Base-by-base conservation (phyloP, 1,140 invertebrate genomes). In the Hylyphantes graminicola region DNA sequence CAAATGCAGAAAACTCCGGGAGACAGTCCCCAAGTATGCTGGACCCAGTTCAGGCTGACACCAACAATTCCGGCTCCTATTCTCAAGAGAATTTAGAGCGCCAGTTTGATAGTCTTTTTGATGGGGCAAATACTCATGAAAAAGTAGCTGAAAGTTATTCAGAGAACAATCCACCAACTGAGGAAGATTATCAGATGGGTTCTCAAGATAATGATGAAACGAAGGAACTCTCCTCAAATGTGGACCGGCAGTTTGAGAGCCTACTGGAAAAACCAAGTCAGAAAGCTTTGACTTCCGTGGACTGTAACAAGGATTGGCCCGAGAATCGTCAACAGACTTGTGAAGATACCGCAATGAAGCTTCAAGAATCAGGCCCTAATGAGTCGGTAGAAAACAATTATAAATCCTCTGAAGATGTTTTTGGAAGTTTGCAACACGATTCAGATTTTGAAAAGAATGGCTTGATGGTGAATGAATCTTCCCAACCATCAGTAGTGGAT, bases 21-120 rank as follows among this genome's bases (percentile, higher is more conserved):
- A 17, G 12, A 61, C 12, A 15, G 57, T 15, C 12, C 2, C 57
- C 2, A 17, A 61, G 57, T 12, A 61, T 61, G 12, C 17, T 35
- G 35, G 12, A 15, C 9, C n/a, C 50, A 19, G 19, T 21, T 67
- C 4, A 70, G 0, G 15, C 50, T 68, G 65, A 68, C 8, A 68
- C 7, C 65, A 35, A 15, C 19, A 68, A 68, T 50, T 68, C 35
- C 10, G 53, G 48, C n/a, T 5, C 7, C 68, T 11, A 53, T 17
- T 70, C 50, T 53, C 11, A 51, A 53, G 7, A 13, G 21, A 59
- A 7, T 19, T 5, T 51, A 2, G 12, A 55, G 0, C 12, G 7
- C 1, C n/a, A 54, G 10, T 72, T 72, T 72, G 68, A 72, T 55
- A 54, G 21, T 53, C 50, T 54, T 17, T 72, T 72, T n/a, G 21